Percentiles rank a stretch among this genome's conserved stretches.
These are phyloP conservation scores for Holotrichia oblita DNA, from an alignment of 1,140 invertebrate genomes.

Conservation along the genomic window DNA sequence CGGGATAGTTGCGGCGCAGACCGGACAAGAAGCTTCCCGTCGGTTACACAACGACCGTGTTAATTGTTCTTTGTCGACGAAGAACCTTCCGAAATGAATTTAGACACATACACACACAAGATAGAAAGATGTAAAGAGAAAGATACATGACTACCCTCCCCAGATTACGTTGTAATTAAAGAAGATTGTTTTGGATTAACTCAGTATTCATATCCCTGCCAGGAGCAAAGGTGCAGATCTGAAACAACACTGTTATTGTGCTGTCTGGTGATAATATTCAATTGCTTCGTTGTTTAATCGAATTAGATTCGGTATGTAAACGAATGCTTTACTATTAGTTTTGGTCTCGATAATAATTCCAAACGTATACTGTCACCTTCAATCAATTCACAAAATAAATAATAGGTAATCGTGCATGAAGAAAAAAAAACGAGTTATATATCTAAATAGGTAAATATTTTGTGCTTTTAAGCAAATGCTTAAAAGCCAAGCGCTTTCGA, in stretches of 20 bases:
- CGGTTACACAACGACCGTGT: constrained; percentile 15
- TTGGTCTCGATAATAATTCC: too few relatives aligned
- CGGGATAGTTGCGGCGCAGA: constrained; percentile 38
- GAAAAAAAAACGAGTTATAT: too few relatives aligned
- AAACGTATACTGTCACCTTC: too few relatives aligned
- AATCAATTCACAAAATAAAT: too few relatives aligned
- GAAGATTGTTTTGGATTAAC: constrained; percentile 15
- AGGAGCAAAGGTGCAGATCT: not conserved
- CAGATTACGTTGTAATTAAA: constrained; percentile 13
- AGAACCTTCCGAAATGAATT: constrained; percentile 8
- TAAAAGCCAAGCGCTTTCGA: too few relatives aligned
- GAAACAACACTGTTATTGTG: not conserved
- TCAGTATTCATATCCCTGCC: not conserved
- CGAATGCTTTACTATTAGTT: too few relatives aligned
- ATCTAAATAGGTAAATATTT: too few relatives aligned
- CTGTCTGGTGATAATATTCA: not conserved
- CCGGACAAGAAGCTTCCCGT: constrained; percentile 20
- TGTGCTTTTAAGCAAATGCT: too few relatives aligned
- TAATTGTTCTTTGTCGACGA: constrained; percentile 15
- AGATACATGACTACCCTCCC: constrained; percentile 1
- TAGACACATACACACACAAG: not conserved
- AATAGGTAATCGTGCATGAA: too few relatives aligned
- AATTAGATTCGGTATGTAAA: not conserved
- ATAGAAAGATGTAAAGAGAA: not conserved
- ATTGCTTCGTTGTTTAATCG: not conserved